Conservation (phyloP, 2,888 invertebrate genomes). For the Leptinotarsa tumamoca region DNA sequence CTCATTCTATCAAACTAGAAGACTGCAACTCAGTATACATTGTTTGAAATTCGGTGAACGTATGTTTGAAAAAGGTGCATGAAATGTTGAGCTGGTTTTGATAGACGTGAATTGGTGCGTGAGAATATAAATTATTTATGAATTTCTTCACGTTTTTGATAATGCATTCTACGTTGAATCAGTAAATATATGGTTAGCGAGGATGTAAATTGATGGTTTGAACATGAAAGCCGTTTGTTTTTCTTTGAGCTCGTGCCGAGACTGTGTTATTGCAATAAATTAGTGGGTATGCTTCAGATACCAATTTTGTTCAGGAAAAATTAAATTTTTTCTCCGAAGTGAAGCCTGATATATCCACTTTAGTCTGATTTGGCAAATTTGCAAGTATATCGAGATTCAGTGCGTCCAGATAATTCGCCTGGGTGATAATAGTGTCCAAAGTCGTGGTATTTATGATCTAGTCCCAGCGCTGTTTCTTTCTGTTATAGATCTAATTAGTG, state of each 20-base stretch:
- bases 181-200: slow-evolving; percentile 10
- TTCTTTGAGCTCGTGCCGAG: slow-evolving; percentile 12
- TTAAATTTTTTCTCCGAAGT: neutral
- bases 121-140: slow-evolving; percentile 15
- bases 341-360: neutral
- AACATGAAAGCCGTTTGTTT: slow-evolving; percentile 9
- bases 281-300: neutral
- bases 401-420: too few relatives aligned
- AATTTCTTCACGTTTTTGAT: slow-evolving; percentile 10
- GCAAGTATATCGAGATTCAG: too few relatives aligned
- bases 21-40: neutral
- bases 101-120: slow-evolving; percentile 16
- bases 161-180: neutral
- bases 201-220: slow-evolving; percentile 6
- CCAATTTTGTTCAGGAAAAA: neutral
- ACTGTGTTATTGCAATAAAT: slow-evolving; percentile 5
- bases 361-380: too few relatives aligned
- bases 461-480: too few relatives aligned
- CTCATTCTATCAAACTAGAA: neutral
- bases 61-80: neutral
- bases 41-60: neutral
- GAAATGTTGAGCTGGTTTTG: slow-evolving; percentile 14
- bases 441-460: too few relatives aligned
- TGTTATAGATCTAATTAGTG: too few relatives aligned
- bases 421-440: too few relatives aligned